Percentiles rank a stretch among this genome's conserved stretches.
Evolutionary conservation across 1,140 invertebrate genomes (phyloP).

Genomic region (Capitella teleta): DNA sequence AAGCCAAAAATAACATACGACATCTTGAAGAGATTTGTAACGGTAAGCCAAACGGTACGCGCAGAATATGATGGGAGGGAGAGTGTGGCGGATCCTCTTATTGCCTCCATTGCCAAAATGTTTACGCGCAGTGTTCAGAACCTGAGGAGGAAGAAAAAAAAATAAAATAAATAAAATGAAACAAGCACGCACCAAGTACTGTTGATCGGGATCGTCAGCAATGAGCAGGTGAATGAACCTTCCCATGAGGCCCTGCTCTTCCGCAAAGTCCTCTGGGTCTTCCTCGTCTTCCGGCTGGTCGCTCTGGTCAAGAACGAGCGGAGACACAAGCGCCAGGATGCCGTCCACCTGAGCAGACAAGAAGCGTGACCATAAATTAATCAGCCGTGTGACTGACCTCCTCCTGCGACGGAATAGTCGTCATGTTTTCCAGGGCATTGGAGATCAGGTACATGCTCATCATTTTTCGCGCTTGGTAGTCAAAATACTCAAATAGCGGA

Average conservation of each 20-base stretch:
- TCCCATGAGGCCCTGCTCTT: conserved; percentile 87
- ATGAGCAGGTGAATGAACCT: conserved; percentile 76
- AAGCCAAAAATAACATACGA: conserved; percentile 44
- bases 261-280: conserved; percentile 90
- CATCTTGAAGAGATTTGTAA: conserved; percentile 60
- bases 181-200: conserved; percentile 56
- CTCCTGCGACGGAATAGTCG: conserved; percentile 74
- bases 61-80: conserved; percentile 93
- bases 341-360: conserved; percentile 53
- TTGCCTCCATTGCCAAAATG: conserved; percentile 79
- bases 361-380: conserved; percentile 1
- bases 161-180: not conserved
- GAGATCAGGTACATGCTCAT: conserved; percentile 78
- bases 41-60: conserved; percentile 80
- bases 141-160: conserved; percentile 28
- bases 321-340: conserved; percentile 67
- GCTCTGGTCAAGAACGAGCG: conserved; percentile 73
- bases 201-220: conserved; percentile 74
- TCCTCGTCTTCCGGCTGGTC: conserved; percentile 53
- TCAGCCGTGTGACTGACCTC: conserved; percentile 42
- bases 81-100: conserved; percentile 73
- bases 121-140: conserved; percentile 63
- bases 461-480: conserved; percentile 75
- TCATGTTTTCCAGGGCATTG: conserved; percentile 80
- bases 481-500: conserved; percentile 74